Conservation (phyloP, 1,140 invertebrate genomes). For the Dinothrombium tinctorium region DNA sequence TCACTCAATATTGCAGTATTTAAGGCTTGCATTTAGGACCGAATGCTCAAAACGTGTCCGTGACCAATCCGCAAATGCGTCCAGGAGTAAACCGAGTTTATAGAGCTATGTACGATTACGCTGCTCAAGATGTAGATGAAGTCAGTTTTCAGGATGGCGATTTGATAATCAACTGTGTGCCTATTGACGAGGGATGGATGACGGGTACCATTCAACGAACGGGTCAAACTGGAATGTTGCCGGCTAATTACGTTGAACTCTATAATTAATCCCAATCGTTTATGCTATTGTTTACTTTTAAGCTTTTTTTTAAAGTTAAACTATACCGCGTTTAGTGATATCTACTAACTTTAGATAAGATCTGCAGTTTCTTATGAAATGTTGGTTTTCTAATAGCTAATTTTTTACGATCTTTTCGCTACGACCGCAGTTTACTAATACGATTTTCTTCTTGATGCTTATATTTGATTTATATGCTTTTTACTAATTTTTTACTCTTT, state of each 20-base stretch:
- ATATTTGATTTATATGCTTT: no score
- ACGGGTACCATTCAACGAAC: constrained; percentile 78
- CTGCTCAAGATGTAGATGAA: constrained; percentile 86
- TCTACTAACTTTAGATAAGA: no score
- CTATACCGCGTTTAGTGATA: no score
- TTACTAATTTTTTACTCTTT: no score
- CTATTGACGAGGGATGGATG: constrained; percentile 95
- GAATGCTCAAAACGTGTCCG: no score
- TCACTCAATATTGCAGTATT: neutral
- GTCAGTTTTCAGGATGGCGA: constrained; percentile 89
- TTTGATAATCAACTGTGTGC: constrained; percentile 74
- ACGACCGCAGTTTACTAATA: no score
- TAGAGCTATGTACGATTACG: constrained; percentile 89
- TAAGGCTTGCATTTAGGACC: neutral
- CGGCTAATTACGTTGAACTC: constrained; percentile 89
- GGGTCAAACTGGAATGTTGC: constrained; percentile 83
- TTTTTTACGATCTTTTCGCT: no score
- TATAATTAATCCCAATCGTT: neutral
- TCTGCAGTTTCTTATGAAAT: no score
- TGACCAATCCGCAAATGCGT: no score
- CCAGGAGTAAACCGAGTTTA: constrained; percentile 31
- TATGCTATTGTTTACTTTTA: neutral
- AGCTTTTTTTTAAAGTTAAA: no score
- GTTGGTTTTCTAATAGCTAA: no score
- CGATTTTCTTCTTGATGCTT: no score